Percentiles rank a stretch among this genome's conserved stretches.
phyloP scores from a whole-genome alignment of 2,113 vertebrate species.

The Lagenorhynchus albirostris region DNA sequence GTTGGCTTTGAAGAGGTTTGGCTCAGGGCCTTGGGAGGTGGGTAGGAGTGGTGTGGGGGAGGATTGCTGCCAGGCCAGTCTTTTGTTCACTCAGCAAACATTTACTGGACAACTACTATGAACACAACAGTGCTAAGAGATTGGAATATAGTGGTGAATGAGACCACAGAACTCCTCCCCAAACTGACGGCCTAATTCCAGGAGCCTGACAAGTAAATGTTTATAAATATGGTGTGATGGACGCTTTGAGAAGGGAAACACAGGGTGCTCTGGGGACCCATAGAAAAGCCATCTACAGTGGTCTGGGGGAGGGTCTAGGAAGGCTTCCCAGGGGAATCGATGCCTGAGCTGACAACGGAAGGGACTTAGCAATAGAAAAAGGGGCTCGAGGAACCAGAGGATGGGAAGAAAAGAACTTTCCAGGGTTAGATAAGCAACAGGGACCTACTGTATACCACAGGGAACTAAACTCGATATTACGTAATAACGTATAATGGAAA shows the following conservation, averaged over 20 bases:
- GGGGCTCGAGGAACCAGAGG: background rate
- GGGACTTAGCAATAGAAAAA: background rate
- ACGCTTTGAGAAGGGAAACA: background rate
- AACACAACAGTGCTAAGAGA: background rate
- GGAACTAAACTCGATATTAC: background rate
- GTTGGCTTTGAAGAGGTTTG: conserved; percentile 16
- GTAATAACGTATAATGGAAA: background rate
- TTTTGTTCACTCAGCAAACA: conserved; percentile 5
- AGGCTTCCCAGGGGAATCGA: background rate
- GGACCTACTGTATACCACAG: background rate
- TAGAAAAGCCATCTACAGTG: background rate
- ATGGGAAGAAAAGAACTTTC: background rate
- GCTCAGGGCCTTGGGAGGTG: background rate
- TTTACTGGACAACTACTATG: background rate
- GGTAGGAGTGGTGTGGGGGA: too few species aligned
- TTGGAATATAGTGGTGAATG: background rate
- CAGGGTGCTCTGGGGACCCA: background rate
- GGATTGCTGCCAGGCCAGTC: background rate
- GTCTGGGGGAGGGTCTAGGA: background rate
- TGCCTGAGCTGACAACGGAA: background rate
- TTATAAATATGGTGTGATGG: background rate
- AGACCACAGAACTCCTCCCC: background rate
- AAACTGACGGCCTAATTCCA: background rate
- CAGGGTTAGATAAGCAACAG: background rate
- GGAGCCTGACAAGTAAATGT: background rate